Percentiles rank a stretch among this genome's conserved stretches.
Evolutionary conservation across 2,113 vertebrate species (phyloP).

Genomic region (Antechinus flavipes): DNA sequence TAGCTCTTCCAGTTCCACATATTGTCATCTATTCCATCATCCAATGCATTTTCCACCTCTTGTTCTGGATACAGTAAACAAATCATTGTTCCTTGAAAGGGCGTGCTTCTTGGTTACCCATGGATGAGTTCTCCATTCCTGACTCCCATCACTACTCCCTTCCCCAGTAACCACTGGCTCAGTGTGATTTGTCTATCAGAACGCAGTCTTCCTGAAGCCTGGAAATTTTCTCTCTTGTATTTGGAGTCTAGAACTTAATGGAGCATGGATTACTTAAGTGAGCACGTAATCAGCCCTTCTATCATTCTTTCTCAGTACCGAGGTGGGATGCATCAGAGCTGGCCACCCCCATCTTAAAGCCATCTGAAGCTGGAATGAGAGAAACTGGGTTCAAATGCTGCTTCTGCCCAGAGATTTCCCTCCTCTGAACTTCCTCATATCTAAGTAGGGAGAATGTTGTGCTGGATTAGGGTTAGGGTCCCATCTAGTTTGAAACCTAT

Average conservation of each 20-base stretch:
- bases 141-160: too few relatives aligned
- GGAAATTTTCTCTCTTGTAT: neutral
- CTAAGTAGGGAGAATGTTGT: neutral
- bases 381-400: neutral
- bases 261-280: neutral
- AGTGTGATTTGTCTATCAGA: neutral
- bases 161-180: too few relatives aligned
- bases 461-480: neutral
- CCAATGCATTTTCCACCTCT: neutral
- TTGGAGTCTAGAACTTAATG: neutral
- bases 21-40: neutral
- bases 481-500: neutral
- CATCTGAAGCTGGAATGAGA: neutral
- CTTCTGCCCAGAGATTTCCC: neutral
- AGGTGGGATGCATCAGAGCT: too few relatives aligned
- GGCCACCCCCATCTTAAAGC: neutral
- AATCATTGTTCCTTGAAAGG: neutral
- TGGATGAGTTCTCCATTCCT: neutral
- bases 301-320: neutral
- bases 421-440: neutral
- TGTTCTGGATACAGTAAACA: neutral
- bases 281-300: neutral
- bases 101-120: neutral
- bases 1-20: neutral
- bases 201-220: neutral